These are phyloP conservation scores for Allacma fusca DNA, from an alignment of 2,888 invertebrate genomes.

Conservation along the genomic window DNA sequence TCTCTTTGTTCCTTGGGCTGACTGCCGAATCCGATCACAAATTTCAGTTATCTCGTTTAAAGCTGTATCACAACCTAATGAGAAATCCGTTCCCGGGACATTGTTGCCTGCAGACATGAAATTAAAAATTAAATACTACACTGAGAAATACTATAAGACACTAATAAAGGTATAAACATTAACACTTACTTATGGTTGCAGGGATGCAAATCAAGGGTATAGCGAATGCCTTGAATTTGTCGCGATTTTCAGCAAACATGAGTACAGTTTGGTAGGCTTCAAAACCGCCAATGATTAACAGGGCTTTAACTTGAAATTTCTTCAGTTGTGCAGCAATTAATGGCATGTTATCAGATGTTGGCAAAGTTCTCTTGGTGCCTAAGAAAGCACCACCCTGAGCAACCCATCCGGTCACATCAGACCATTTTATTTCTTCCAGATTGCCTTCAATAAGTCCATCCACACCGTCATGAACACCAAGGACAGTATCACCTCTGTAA, in stretches of 20 bases:
- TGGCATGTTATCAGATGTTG: constrained; percentile 76
- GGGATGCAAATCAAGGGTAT: constrained; percentile 96
- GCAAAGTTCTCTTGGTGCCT: constrained; percentile 93
- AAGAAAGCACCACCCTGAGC: constrained; percentile 94
- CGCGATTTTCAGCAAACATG: constrained; percentile 77
- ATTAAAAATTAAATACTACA: too few species aligned
- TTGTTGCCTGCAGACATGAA: constrained; percentile 81
- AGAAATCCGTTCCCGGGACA: constrained; percentile 98
- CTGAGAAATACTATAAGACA: background rate
- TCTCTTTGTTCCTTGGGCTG: constrained; percentile 97
- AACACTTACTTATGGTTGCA: constrained; percentile 82
- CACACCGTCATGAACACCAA: constrained; percentile 93
- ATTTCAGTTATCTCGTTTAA: constrained; percentile 98
- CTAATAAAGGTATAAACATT: too few species aligned
- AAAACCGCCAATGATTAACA: constrained; percentile 95
- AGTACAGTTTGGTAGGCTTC: constrained; percentile 90
- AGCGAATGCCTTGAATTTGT: constrained; percentile 81
- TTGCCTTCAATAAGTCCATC: constrained; percentile 92
- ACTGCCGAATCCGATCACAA: constrained; percentile 95
- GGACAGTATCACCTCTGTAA: constrained; percentile 91
- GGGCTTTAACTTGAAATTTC: constrained; percentile 86
- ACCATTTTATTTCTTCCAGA: constrained; percentile 78
- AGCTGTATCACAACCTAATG: constrained; percentile 95
- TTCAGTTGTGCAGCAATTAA: constrained; percentile 85
- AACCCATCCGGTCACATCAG: constrained; percentile 97